Evolutionary conservation across 2,888 invertebrate species (phyloP), one percentile per base, ranked within the genome.

Genomic region (Monochamus alternatus): DNA sequence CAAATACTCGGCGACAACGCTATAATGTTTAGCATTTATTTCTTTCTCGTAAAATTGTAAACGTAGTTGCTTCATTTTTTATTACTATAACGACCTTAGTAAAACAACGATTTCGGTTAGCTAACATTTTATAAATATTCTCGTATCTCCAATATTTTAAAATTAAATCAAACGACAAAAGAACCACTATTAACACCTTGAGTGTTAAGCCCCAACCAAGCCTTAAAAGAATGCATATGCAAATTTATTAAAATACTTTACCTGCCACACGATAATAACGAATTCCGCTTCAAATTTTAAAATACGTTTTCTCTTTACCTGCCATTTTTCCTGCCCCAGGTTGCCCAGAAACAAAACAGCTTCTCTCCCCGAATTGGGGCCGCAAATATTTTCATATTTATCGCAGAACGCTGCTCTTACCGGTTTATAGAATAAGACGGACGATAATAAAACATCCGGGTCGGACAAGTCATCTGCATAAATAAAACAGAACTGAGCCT

Each of bases 401-500:
- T 38, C 38, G 38, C 38, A 22, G 55, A 55, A 14, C 9, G 9
- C 9, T 9, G 5, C 12, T 3, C 14, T 55, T 55, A 55, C n/a
- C 7, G n/a, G 4, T 55, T 55, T 55, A 55, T 55, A 7, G 22
- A 55, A n/a, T 12, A 55, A 7, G 7, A 9, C 47, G 10, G 12
- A 47, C 47, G 22, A 63, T 47, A 64, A 64, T 64, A 64, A 64
- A 64, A 30, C 64, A 64, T 47, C 22, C n/a, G 5, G 47, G 64
- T 47, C 64, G 31, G 64, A 64, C 47, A 64, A 64, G 64, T 51
- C 47, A 51, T 44, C 47, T 47, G 22, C 47, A 47, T 64, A 64
- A 64, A 64, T 64, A 64, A 44, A 30, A 30, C 64, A 47, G 12
- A 14, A 55, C 55, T n/a, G 44, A 47, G 64, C 10, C 64, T 64